Percentiles rank a stretch among this genome's conserved stretches.
Conservation (phyloP, 2,797 vertebrate species). For the Loriculus beryllinus region DNA sequence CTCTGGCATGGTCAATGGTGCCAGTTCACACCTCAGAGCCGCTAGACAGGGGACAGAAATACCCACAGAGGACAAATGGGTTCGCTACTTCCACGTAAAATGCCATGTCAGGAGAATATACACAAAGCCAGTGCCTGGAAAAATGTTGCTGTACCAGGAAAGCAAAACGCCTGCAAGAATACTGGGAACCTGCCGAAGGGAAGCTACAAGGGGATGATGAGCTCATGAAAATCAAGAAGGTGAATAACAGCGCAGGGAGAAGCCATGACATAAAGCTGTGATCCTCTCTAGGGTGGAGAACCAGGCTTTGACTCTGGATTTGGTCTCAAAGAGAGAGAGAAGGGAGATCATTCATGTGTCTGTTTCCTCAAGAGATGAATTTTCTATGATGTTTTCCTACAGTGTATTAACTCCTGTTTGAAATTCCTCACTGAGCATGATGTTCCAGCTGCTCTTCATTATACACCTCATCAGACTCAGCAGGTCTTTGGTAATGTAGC, state of each 20-base stretch:
- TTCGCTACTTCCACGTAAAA: background rate
- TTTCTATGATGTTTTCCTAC: background rate
- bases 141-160: background rate
- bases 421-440: background rate
- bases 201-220: background rate
- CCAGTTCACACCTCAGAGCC: background rate
- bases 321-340: background rate
- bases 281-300: background rate
- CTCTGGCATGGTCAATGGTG: background rate
- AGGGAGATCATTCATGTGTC: background rate
- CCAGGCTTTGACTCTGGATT: background rate
- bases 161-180: background rate
- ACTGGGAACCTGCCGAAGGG: background rate
- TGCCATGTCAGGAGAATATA: background rate
- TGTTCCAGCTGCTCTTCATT: background rate
- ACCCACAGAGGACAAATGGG: background rate
- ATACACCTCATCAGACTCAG: background rate
- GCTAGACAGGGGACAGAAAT: background rate
- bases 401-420: background rate
- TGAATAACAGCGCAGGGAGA: rapidly evolving
- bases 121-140: background rate
- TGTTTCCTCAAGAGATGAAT: background rate
- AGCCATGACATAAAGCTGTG: background rate
- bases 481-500: background rate
- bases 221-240: background rate